Conservation (phyloP, 2,888 invertebrate species). For the Scaptodrosophila latifasciaeformis region DNA sequence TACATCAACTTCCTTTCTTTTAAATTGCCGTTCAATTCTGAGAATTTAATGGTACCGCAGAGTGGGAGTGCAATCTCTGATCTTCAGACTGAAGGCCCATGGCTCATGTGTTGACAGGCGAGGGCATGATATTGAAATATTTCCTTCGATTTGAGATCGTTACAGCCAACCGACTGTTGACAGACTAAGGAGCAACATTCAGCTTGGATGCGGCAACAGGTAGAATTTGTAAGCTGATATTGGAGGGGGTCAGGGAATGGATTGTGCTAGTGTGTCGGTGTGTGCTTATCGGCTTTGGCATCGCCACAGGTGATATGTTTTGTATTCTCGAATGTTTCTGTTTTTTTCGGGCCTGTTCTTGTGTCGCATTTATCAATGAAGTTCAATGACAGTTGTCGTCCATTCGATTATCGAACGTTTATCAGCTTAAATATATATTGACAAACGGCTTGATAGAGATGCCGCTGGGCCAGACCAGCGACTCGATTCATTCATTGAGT, state of each 20-base stretch:
- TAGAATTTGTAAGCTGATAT: constrained; percentile 46
- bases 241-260: constrained; percentile 25
- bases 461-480: constrained; percentile 8
- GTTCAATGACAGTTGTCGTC: constrained; percentile 60
- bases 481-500: too few relatives aligned
- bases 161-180: constrained; percentile 10
- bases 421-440: constrained; percentile 48
- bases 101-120: constrained; percentile 41
- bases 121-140: constrained; percentile 43
- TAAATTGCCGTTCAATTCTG: constrained; percentile 34
- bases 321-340: constrained; percentile 18
- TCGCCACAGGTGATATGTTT: constrained; percentile 39
- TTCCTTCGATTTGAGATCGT: constrained; percentile 41
- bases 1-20: constrained; percentile 1
- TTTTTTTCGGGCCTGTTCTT: constrained; percentile 7
- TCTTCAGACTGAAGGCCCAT: constrained; percentile 8
- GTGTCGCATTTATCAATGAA: constrained; percentile 60
- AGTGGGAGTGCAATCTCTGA: constrained; percentile 11
- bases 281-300: constrained; percentile 49
- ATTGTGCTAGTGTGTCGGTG: too few relatives aligned
- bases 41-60: constrained; percentile 43
- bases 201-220: constrained; percentile 30
- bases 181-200: not conserved
- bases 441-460: constrained; percentile 53
- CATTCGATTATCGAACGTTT: constrained; percentile 56